Percentiles rank a stretch among this genome's conserved stretches.
phyloP scores from a whole-genome alignment of 2,113 vertebrate genomes.

The Hippolais icterina region DNA sequence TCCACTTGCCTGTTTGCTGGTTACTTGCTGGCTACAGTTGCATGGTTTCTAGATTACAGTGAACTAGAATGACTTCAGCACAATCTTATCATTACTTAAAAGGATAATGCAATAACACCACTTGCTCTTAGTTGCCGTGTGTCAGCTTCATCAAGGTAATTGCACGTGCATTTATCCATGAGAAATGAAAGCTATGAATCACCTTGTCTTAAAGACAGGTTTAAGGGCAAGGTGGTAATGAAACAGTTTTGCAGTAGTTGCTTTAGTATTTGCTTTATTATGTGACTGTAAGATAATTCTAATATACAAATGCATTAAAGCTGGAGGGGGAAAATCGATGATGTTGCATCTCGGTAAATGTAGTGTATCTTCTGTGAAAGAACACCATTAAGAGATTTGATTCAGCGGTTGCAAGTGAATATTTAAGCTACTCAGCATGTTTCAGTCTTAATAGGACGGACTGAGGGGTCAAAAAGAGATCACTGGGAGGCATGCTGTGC shows the following conservation, averaged over 20 bases:
- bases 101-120: not conserved
- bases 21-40: not conserved
- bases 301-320: not conserved
- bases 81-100: not conserved
- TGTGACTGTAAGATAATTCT: not conserved
- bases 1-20: not conserved
- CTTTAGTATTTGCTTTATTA: not conserved
- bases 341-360: not conserved
- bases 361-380: not conserved
- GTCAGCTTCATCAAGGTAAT: not conserved
- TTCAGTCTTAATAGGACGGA: not conserved
- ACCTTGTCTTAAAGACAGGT: not conserved
- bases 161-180: not conserved
- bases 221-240: not conserved
- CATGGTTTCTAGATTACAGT: not conserved
- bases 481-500: not conserved
- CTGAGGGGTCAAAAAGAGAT: not conserved
- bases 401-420: not conserved
- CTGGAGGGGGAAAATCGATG: not conserved
- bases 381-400: not conserved
- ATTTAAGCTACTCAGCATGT: not conserved
- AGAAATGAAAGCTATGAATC: not conserved
- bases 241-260: not conserved
- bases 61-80: not conserved
- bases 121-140: fast-evolving